Evolutionary conservation across 2,113 vertebrate genomes (phyloP).

Genomic region (Montifringilla adamsi): DNA sequence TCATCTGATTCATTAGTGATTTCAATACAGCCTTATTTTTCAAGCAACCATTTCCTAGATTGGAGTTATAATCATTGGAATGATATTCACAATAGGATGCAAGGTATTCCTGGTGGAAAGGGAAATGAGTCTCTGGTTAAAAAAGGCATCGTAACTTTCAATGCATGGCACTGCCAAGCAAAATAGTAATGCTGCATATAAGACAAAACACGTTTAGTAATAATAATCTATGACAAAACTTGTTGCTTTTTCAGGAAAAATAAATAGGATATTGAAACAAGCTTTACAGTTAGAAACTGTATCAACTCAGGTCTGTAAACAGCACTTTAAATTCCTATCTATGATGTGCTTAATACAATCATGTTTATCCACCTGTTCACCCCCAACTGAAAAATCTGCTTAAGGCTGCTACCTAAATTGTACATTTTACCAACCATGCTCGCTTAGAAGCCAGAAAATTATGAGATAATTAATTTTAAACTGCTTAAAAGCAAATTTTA

Average conservation of each 20-base stretch:
- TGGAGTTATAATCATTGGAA: background rate
- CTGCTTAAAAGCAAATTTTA: background rate
- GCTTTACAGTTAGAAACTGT: background rate
- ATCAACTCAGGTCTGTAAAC: background rate
- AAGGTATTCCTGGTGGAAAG: background rate
- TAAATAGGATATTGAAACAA: background rate
- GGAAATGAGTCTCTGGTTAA: background rate
- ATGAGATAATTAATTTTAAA: background rate
- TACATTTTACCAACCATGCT: background rate
- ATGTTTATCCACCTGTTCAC: background rate
- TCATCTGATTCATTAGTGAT: background rate
- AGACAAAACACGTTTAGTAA: background rate
- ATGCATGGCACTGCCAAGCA: background rate
- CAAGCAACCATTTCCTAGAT: background rate
- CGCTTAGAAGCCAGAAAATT: background rate
- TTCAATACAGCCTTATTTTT: background rate
- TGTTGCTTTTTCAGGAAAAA: background rate
- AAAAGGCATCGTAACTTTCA: background rate
- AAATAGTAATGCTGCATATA: background rate
- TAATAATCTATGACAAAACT: background rate
- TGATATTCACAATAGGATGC: background rate
- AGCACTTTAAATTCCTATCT: background rate
- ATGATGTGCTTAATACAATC: background rate
- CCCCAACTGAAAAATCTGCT: background rate
- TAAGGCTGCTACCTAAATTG: background rate